phyloP scores from a whole-genome alignment of 2,888 invertebrate species.

The Hirtodrosophila confusa region DNA sequence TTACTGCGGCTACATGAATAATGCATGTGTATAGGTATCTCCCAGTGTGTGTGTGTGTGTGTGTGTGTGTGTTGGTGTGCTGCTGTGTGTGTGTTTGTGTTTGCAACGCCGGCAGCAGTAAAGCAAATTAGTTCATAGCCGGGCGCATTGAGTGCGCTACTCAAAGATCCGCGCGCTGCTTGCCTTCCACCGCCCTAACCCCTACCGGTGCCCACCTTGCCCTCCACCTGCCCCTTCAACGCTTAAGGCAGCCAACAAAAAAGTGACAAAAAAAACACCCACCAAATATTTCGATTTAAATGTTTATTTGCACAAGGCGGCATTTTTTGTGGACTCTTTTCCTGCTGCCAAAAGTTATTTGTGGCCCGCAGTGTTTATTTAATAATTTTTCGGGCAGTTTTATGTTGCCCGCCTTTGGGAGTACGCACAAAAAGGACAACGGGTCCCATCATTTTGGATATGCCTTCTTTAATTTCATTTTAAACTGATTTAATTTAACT shows the following conservation, averaged over 20 bases:
- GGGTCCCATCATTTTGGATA: conserved; percentile 31
- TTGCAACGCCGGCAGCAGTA: conserved; percentile 61
- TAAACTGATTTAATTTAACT: conserved; percentile 74
- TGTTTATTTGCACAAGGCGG: conserved; percentile 61
- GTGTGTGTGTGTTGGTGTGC: neutral
- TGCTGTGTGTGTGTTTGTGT: conserved; percentile 20
- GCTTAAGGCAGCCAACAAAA: conserved; percentile 8
- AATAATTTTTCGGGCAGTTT: conserved; percentile 37
- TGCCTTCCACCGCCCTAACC: neutral
- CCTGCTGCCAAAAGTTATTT: conserved; percentile 29
- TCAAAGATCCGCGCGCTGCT: conserved; percentile 35
- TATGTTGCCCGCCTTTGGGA: neutral
- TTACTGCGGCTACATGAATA: conserved; percentile 73
- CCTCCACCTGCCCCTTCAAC: neutral
- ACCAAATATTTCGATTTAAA: conserved; percentile 66
- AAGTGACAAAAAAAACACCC: neutral
- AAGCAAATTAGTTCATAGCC: conserved; percentile 76
- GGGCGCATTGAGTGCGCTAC: conserved; percentile 58
- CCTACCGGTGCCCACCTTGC: neutral
- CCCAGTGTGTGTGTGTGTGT: neutral
- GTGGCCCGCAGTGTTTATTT: conserved; percentile 66
- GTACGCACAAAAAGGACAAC: conserved; percentile 31
- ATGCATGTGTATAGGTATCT: conserved; percentile 56
- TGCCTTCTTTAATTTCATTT: conserved; percentile 67
- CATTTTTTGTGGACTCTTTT: conserved; percentile 20